Conservation (phyloP, 2,113 vertebrate species). For the Ellobius talpinus region DNA sequence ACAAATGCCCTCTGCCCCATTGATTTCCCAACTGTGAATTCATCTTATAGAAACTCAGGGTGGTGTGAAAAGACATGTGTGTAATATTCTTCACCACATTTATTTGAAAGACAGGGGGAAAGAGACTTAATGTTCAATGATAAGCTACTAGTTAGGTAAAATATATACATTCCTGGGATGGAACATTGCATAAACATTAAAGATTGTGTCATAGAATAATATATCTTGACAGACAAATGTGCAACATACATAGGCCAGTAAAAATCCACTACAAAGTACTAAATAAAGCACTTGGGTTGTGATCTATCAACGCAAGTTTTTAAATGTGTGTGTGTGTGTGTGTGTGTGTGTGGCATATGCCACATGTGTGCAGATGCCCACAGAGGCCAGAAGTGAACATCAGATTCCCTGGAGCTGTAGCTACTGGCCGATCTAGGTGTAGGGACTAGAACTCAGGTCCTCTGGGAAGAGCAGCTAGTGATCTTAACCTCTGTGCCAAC, state of each 20-base stretch:
- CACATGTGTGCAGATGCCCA: background rate
- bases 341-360: background rate
- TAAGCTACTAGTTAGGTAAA: slow-evolving; percentile 53
- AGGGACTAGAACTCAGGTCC: background rate
- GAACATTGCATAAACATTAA: background rate
- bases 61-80: slow-evolving; percentile 59
- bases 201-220: slow-evolving; percentile 1
- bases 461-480: background rate
- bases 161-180: background rate
- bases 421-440: too few relatives aligned
- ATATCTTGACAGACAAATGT: slow-evolving; percentile 36
- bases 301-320: background rate
- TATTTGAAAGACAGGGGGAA: slow-evolving; percentile 55
- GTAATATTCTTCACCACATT: slow-evolving; percentile 61
- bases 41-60: slow-evolving; percentile 61
- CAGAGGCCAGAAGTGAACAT: background rate
- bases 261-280: slow-evolving; percentile 28
- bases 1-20: background rate
- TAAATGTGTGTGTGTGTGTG: background rate
- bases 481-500: background rate
- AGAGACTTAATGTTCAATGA: slow-evolving; percentile 39
- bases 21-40: slow-evolving; percentile 66
- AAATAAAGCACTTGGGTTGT: background rate
- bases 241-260: background rate
- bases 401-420: background rate